phyloP scores from a whole-genome alignment of 1,140 invertebrate genomes.

The Cephus cinctus region DNA sequence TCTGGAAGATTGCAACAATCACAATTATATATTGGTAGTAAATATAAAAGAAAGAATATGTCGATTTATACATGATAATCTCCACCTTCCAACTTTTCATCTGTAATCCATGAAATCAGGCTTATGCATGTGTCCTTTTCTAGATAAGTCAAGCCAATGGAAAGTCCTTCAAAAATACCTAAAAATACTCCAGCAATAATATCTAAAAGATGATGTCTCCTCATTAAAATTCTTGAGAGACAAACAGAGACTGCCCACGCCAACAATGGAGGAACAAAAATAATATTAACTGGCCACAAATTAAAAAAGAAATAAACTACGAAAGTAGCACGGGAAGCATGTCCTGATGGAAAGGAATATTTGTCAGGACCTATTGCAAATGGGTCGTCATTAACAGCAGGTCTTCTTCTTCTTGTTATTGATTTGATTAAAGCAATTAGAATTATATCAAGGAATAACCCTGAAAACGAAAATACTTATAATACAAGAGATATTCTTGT shows the following conservation, averaged over 20 bases:
- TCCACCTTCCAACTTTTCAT: constrained; percentile 60
- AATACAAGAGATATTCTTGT: background rate
- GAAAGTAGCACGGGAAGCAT: constrained; percentile 83
- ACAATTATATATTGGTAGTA: too few species aligned
- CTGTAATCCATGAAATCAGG: constrained; percentile 57
- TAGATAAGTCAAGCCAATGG: constrained; percentile 71
- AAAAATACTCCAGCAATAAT: constrained; percentile 73
- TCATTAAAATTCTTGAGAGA: constrained; percentile 76
- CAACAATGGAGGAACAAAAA: constrained; percentile 64
- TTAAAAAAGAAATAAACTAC: constrained; percentile 71
- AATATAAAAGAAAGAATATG: too few species aligned
- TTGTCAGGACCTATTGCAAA: constrained; percentile 72
- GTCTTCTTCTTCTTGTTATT: constrained; percentile 72
- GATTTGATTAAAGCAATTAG: constrained; percentile 81
- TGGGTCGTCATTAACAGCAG: constrained; percentile 68
- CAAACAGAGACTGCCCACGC: constrained; percentile 76
- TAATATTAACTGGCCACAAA: constrained; percentile 61
- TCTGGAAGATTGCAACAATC: too few species aligned
- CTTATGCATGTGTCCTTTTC: constrained; percentile 52
- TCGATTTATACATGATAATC: constrained; percentile 63
- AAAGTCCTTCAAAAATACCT: constrained; percentile 71
- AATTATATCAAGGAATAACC: constrained; percentile 83
- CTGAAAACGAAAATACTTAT: constrained; percentile 57
- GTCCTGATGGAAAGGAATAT: constrained; percentile 95
- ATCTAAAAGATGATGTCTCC: constrained; percentile 87